phyloP scores from a whole-genome alignment of 2,113 vertebrate genomes.

The Benitochromis conjunctus region DNA sequence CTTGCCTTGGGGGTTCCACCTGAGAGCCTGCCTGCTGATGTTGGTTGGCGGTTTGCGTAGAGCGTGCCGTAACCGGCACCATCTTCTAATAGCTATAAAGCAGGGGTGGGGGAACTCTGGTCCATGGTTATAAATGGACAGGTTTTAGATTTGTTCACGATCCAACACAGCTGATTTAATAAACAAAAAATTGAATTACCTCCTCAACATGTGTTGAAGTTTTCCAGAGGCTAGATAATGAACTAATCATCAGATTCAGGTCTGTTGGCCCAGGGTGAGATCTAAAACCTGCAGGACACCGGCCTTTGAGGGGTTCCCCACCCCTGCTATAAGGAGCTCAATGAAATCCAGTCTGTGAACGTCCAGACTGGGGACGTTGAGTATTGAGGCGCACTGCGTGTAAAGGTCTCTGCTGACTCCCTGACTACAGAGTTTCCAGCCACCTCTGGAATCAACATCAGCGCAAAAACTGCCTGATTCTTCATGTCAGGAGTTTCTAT shows the following conservation, averaged over 20 bases:
- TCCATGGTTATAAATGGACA: no score
- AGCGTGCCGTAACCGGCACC: fast-evolving
- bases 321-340: background rate
- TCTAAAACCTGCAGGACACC: fast-evolving
- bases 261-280: background rate
- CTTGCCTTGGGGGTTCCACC: fast-evolving
- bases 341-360: no score
- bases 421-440: no score
- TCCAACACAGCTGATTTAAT: background rate
- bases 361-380: no score
- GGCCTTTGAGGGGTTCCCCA: fast-evolving
- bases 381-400: no score
- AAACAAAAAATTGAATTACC: no score
- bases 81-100: background rate
- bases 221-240: fast-evolving
- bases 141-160: fast-evolving
- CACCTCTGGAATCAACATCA: no score
- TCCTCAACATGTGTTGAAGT: fast-evolving
- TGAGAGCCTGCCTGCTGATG: fast-evolving
- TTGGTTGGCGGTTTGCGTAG: background rate
- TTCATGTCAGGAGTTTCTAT: no score
- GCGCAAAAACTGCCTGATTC: no score
- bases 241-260: fast-evolving
- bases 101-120: background rate
- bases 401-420: no score